Evolutionary conservation across 2,888 invertebrate genomes (phyloP).

Genomic region (Augochlorella aurata): DNA sequence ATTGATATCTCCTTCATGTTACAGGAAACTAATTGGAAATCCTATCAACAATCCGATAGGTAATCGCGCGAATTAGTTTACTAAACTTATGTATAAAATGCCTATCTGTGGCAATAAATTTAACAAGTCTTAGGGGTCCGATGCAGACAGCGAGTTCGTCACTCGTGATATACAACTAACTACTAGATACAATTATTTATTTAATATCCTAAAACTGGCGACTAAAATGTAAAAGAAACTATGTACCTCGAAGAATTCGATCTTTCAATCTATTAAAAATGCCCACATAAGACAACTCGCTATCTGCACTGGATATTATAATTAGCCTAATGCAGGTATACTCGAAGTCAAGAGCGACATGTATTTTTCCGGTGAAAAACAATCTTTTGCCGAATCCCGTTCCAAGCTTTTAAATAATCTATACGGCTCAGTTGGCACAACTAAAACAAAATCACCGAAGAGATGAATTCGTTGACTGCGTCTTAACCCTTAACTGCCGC

Average conservation of each 20-base stretch:
- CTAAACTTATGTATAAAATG: slow-evolving; percentile 5
- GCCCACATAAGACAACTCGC: slow-evolving; percentile 1
- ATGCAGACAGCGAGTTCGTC: neutral
- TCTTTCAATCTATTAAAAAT: neutral
- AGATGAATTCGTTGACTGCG: no score
- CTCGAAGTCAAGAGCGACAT: neutral
- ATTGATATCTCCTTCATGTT: neutral
- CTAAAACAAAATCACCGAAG: no score
- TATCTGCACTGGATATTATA: neutral
- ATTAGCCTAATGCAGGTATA: slow-evolving; percentile 37
- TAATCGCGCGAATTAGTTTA: slow-evolving; percentile 11
- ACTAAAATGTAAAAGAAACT: neutral
- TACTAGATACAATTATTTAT: neutral
- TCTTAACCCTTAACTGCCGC: no score
- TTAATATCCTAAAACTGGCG: neutral
- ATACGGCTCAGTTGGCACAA: no score
- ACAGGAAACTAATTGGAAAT: neutral
- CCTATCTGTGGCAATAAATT: slow-evolving; percentile 31
- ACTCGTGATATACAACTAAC: neutral
- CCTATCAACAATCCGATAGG: neutral
- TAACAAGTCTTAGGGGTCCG: slow-evolving; percentile 8
- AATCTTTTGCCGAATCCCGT: no score
- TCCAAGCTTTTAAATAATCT: no score
- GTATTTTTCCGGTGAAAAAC: no score
- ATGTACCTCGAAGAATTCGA: neutral